These are phyloP conservation scores for Notarius lentiginosus DNA, from an alignment of 2,113 vertebrate species.

Conservation along the genomic window DNA sequence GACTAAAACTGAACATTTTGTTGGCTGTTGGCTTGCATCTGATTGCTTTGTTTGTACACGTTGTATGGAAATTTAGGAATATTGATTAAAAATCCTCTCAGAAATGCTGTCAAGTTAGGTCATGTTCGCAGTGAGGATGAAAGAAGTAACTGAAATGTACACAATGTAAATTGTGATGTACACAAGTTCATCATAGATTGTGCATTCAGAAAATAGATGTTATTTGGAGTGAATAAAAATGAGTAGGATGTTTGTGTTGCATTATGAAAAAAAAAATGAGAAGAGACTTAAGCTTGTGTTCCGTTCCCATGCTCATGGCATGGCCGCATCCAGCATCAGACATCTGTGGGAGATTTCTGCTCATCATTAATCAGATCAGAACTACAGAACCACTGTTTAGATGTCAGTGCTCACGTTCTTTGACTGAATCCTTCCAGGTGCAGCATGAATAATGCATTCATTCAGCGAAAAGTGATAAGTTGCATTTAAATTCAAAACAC, in stretches of 20 bases:
- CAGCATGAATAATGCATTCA: not conserved
- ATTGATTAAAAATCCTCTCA: not conserved
- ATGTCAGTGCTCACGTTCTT: not conserved
- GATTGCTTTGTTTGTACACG: not conserved
- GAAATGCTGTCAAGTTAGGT: not conserved
- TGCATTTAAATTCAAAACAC: not conserved
- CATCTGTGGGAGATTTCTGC: not conserved
- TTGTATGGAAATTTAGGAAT: not conserved
- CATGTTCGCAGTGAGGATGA: not conserved
- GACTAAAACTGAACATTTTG: not conserved
- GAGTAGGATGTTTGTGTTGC: not conserved
- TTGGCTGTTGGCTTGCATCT: not conserved
- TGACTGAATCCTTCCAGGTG: not conserved
- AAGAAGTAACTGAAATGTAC: not conserved
- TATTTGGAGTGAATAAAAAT: slow-evolving; percentile 7
- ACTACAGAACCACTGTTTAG: not conserved
- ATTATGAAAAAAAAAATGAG: not conserved
- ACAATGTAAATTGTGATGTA: too few relatives aligned
- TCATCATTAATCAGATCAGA: not conserved
- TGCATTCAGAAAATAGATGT: not conserved
- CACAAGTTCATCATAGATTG: not conserved
- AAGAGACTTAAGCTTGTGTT: not conserved
- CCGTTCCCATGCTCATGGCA: too few relatives aligned
- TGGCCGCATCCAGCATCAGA: too few relatives aligned
- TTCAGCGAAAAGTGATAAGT: not conserved